Base-by-base conservation (phyloP, 2,113 vertebrate species). In the Callaeas wilsoni region DNA sequence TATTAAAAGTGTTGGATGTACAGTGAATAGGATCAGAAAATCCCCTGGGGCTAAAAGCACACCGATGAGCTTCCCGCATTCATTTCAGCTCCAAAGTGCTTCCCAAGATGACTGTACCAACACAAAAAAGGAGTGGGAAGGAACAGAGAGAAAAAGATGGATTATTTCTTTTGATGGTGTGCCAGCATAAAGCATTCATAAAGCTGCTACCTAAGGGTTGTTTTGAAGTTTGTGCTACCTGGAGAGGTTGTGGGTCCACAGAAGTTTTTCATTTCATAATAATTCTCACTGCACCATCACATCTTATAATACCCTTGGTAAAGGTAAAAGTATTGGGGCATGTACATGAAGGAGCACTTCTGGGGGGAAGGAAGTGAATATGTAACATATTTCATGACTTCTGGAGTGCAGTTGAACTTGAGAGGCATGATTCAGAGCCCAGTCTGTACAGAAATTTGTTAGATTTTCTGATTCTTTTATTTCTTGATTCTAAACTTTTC, bases 31-130 rank as follows among this genome's bases (percentile, higher is more conserved):
- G 39, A 83, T 47, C 62, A 91, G 62, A 87, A 91, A 76, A 79
- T 9, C 37, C 20, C 41, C 2, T 1, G 4, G 37, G 37, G 12
- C 44, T 71, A 56, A 75, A 67, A 87, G 49, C 19, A 39, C 37
- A 62, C 16, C 0, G 0, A 13, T 22, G 41, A 63, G 26, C 23
- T 74, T 57, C 39, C 52, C 7, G 3, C 42, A 57, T 70, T 77
- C 39, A 27, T 63, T 78, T 81, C 46, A 78, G 26, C 52, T 84
- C 60, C 68, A 74, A 42, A 59, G 44, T 63, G 21, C 27, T 59
- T 76, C 56, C 35, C 62, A 47, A 22, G 41, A 74, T 1, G 9
- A 69, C 41, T 39, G 17, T 25, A 62, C 7, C 1, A 1, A 22
- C 26, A 70, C 56, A 74, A 81, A 77, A 74, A 65, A 77, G 27